Evolutionary conservation across 1,140 invertebrate species (phyloP).

Genomic region (Nilaparvata lugens): DNA sequence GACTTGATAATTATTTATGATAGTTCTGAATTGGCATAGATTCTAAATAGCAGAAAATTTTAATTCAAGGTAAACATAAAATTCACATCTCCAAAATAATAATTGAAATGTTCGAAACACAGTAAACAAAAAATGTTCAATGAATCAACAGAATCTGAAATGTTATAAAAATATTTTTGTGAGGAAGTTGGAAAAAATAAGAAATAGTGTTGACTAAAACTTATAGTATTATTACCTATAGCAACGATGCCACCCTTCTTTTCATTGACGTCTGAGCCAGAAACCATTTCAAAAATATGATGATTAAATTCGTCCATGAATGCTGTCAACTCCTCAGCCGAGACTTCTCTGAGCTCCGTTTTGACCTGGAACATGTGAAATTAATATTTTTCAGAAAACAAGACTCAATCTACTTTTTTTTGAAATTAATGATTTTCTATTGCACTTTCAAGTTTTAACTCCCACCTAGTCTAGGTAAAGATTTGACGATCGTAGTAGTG

Average conservation of each 20-base stretch:
- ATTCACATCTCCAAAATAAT: no score
- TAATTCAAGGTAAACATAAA: no score
- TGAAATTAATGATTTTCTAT: no score
- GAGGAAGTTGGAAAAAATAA: no score
- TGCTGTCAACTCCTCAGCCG: constrained; percentile 77
- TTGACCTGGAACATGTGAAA: constrained; percentile 40
- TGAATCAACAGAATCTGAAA: no score
- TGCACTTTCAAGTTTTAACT: background rate
- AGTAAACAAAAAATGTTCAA: no score
- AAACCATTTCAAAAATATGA: constrained; percentile 94
- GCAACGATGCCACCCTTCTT: constrained; percentile 93
- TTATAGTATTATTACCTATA: constrained; percentile 72
- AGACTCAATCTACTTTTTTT: background rate
- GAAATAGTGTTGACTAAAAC: no score
- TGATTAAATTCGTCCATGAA: constrained; percentile 95
- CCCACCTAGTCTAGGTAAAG: background rate
- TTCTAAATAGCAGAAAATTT: no score
- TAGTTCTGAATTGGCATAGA: no score
- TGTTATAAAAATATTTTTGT: no score
- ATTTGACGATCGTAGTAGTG: background rate
- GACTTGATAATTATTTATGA: no score
- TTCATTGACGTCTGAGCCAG: constrained; percentile 83
- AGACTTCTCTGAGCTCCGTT: constrained; percentile 83
- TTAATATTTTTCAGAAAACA: background rate
- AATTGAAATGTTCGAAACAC: no score